Base-by-base conservation (phyloP, 2,888 invertebrate genomes). In the Dryadula phaetusa region DNA sequence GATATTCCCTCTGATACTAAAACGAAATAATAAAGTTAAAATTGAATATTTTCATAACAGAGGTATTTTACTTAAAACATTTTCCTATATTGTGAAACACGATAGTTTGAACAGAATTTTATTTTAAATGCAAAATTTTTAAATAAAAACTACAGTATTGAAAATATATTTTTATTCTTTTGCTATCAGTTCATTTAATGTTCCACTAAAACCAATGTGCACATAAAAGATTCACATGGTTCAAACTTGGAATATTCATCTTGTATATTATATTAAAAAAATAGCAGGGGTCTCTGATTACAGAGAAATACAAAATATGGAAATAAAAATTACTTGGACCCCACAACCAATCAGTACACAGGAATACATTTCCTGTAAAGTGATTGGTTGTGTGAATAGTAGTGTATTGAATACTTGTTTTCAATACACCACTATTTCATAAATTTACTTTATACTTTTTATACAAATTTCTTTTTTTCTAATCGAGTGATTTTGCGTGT, bases 101-200 rank as follows among this genome's bases (percentile, higher is more conserved):
- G 28, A 28, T 25, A n/a, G 25, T 49, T 49, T 28, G 16, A 49
- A 52, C n/a, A 0, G 16, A n/a, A 52, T 16, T 16, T 28, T 1
- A 8, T 28, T 28, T 47, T 52, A 28, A 28, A 52, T 16, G 8
- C 16, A 3, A 52, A 8, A 52, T 28, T 52, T 52, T 16, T 1
- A 28, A 28, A 28, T 28, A 28, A 52, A 3, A n/a, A 16, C 10
- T 28, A 8, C n/a, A 52, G 28, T 52, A 52, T 52, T 28, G 25
- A 49, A 49, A 49, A n/a, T 25, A 28, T 52, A 49, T 49, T n/a
- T 49, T n/a, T 16, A 28, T 10, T 28, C 28, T 16, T 52, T 25
- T 28, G 25, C 16, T 52, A 16, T n/a, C 12, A 14, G 22, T 22
- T 22, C n/a, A 25, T 49, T 49, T 49, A 49, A 22, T 25, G 47